Conservation (phyloP, 2,113 vertebrate species). For the Vulpes vulpes region DNA sequence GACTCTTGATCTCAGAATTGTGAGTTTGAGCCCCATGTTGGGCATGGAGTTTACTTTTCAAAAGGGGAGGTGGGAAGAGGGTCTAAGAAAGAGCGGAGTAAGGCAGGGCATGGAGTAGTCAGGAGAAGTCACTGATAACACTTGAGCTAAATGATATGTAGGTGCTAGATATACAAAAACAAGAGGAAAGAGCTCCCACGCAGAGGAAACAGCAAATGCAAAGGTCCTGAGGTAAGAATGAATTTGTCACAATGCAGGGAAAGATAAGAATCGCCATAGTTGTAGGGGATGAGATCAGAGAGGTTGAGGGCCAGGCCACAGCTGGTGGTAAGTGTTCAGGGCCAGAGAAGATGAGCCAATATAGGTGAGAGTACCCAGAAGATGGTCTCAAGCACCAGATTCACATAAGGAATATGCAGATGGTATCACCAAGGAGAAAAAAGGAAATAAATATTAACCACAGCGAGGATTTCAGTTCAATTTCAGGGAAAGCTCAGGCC, state of each 20-base stretch:
- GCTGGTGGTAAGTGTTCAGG: not conserved
- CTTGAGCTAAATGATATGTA: not conserved
- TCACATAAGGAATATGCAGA: not conserved
- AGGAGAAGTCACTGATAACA: not conserved
- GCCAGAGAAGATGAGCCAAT: not conserved
- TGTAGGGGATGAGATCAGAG: not conserved
- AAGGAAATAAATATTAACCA: not conserved
- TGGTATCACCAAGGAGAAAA: not conserved
- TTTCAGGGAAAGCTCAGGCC: not conserved
- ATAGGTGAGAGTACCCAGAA: not conserved
- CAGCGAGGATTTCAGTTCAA: not conserved
- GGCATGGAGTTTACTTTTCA: not conserved
- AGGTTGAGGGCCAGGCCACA: not conserved
- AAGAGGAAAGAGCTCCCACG: not conserved
- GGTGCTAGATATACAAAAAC: not conserved
- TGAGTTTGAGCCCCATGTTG: not conserved
- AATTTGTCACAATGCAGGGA: no score
- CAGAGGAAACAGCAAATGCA: not conserved
- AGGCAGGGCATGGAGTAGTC: not conserved
- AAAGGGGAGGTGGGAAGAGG: not conserved
- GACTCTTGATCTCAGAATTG: not conserved
- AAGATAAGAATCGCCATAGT: rapidly evolving
- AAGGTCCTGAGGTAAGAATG: not conserved
- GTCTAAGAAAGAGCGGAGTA: not conserved
- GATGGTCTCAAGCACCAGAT: not conserved